Evolutionary conservation across 2,888 invertebrate genomes (phyloP), one percentile per base, ranked within the genome.

Genomic region (Sericinus montela): DNA sequence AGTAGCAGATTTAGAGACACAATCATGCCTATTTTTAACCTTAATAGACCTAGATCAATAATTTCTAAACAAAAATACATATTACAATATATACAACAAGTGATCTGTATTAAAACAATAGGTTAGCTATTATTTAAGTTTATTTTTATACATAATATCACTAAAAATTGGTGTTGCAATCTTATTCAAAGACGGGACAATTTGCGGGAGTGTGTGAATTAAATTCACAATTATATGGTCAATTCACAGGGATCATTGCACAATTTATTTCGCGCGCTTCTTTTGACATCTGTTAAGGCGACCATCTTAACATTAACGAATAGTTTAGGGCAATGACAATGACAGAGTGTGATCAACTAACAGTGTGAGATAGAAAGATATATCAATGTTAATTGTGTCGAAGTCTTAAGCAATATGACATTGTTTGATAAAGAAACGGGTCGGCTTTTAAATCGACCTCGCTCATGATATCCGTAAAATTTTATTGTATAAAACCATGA

Each of bases 121-220:
- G 19, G 5, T 19, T n/a, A 19, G 5, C 2, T 19, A 19, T 19
- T 19, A 19, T 19, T 19, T 5, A 19, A 19, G 19, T 19, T 19
- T 19, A 5, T 5, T 19, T 2, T 19, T 3, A 2, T 19, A 19
- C 5, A 2, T 19, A 5, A 19, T 19, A 19, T 19, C 19, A 19
- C 19, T 5, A 19, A 19, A 19, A 19, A 3, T 19, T 2, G 19
- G 19, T 19, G 19, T 19, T 19, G 19, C 4, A 32, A 59, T 53
- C 1, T 7, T 16, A 55, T 57, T 58, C 48, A 42, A 46, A 45
- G 29, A 39, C 55, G 58, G 46, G 53, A 50, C 56, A 57, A 64
- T 64, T 68, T 50, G 57, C 66, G 63, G 57, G 55, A 60, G 53
- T 53, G 63, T 69, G 67, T 64, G 63, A 73, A 67, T 71, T 56